These are phyloP conservation scores for Vidua macroura DNA, from an alignment of 2,113 vertebrate genomes.

Conservation along the genomic window DNA sequence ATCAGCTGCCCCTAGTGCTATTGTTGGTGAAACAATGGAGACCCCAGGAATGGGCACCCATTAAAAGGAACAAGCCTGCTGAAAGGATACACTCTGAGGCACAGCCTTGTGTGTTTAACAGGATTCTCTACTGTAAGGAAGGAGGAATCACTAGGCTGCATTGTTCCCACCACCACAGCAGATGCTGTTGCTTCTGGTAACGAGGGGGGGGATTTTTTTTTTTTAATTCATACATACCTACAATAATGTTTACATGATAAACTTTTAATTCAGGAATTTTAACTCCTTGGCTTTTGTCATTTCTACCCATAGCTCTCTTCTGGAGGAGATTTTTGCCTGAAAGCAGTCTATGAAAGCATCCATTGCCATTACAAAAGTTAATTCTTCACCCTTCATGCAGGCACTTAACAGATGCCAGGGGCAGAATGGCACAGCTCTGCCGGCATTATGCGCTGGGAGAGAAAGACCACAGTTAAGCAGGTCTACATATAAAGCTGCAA, in stretches of 20 bases:
- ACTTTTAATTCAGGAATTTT: constrained; percentile 20
- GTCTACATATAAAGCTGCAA: constrained; percentile 52
- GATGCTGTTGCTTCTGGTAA: constrained; percentile 67
- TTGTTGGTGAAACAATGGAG: constrained; percentile 75
- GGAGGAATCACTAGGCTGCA: constrained; percentile 64
- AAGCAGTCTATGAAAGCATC: constrained; percentile 65
- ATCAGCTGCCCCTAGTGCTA: constrained; percentile 73
- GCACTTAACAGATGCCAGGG: constrained; percentile 74
- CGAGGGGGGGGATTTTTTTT: neutral
- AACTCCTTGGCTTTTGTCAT: neutral
- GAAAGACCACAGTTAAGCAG: constrained; percentile 56
- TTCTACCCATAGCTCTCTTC: constrained; percentile 21
- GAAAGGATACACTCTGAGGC: constrained; percentile 65
- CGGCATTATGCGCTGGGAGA: constrained; percentile 40
- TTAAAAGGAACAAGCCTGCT: constrained; percentile 70
- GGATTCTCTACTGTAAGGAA: constrained; percentile 67
- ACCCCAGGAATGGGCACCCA: constrained; percentile 69
- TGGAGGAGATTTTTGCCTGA: constrained; percentile 55
- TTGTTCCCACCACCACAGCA: constrained; percentile 67
- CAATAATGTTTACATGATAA: neutral
- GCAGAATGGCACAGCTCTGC: constrained; percentile 67
- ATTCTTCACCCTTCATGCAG: constrained; percentile 66
- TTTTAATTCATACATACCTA: constrained; percentile 5
- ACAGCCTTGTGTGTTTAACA: constrained; percentile 69
- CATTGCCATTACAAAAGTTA: constrained; percentile 68